A percentile compares a stretch with the other conserved stretches of the same genome.
phyloP scores from a whole-genome alignment of 2,888 invertebrate species.

The Lumbricus terrestris region DNA sequence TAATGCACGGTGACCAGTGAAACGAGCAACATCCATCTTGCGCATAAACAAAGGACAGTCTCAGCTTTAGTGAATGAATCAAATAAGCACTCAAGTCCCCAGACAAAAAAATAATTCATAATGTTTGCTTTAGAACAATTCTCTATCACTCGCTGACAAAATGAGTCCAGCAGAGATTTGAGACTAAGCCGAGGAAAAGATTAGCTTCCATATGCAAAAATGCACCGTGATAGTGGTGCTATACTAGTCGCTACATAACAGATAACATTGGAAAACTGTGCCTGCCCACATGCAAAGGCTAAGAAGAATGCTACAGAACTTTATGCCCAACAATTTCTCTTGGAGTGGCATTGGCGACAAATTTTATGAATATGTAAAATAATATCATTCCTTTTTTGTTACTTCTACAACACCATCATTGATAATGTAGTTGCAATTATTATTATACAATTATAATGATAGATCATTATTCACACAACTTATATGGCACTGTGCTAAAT shows the following conservation, averaged over 20 bases:
- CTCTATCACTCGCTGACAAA: too few relatives aligned
- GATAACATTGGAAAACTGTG: background rate
- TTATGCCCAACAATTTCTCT: background rate
- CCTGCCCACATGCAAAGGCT: background rate
- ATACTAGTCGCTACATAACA: background rate
- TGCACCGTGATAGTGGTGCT: too few relatives aligned
- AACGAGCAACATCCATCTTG: background rate
- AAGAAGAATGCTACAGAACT: background rate
- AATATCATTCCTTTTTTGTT: background rate
- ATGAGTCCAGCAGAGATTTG: too few relatives aligned
- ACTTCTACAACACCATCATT: background rate
- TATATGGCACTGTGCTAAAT: background rate
- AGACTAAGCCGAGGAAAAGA: too few relatives aligned
- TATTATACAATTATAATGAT: too few relatives aligned
- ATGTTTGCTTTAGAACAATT: too few relatives aligned
- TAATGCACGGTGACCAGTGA: background rate
- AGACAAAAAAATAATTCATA: too few relatives aligned
- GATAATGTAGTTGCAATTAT: too few relatives aligned
- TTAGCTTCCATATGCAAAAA: too few relatives aligned
- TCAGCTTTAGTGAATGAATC: too few relatives aligned
- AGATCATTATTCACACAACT: background rate
- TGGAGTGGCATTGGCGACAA: background rate
- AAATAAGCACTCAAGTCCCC: too few relatives aligned
- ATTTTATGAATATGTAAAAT: background rate
- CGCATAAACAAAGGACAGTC: background rate